Evolutionary conservation across 2,113 vertebrate species (phyloP).

Genomic region (Serilophus lunatus): DNA sequence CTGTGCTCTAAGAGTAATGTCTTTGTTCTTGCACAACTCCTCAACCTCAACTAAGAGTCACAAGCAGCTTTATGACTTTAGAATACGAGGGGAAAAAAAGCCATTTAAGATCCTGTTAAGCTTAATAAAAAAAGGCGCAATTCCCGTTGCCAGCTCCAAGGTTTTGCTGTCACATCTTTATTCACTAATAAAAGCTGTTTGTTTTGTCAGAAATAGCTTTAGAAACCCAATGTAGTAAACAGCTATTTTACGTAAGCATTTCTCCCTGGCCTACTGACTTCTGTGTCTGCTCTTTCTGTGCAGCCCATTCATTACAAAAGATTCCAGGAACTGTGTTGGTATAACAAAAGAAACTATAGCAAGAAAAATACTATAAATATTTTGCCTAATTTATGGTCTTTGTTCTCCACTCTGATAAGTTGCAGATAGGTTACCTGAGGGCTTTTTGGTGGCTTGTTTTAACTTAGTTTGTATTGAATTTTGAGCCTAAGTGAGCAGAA

Average conservation of each 20-base stretch:
- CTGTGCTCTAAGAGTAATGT: neutral
- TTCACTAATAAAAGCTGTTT: constrained; percentile 10
- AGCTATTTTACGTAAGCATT: neutral
- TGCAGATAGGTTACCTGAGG: neutral
- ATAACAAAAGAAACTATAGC: neutral
- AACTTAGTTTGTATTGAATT: neutral
- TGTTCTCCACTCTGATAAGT: neutral
- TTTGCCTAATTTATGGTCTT: neutral
- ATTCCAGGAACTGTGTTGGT: neutral
- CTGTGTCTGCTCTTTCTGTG: neutral
- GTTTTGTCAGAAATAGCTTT: constrained; percentile 32
- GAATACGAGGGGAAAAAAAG: neutral
- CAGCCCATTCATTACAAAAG: neutral
- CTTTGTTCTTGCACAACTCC: neutral
- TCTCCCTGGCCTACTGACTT: constrained; percentile 4
- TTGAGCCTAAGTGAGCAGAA: neutral
- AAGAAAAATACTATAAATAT: neutral
- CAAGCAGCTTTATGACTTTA: constrained; percentile 27
- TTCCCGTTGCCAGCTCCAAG: neutral
- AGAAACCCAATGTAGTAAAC: neutral
- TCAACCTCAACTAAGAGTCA: constrained; percentile 23
- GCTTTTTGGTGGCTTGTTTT: neutral
- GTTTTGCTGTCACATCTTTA: neutral
- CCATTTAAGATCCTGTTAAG: constrained; percentile 5
- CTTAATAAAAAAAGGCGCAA: neutral